Evolutionary conservation across 2,113 vertebrate genomes (phyloP), one percentile per base, ranked within the genome.

Genomic region (Chaetops frenatus): DNA sequence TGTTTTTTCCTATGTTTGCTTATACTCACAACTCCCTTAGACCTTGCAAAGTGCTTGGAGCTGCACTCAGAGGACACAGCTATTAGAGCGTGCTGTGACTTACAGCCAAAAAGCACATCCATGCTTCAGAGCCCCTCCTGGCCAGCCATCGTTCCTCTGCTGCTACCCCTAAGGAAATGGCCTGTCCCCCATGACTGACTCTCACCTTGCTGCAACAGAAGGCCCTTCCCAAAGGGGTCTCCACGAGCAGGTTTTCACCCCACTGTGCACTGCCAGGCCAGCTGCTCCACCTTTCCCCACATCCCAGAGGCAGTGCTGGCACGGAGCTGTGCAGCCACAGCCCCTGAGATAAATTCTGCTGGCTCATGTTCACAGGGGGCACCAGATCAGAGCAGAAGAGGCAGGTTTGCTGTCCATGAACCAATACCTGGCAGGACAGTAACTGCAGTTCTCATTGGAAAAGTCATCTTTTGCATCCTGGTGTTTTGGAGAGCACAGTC

Each of bases 81-180:
- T 33, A 13, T 13, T 5, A 38, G 17, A 67, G 15, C 50, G 31
- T 45, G 25, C 40, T 2, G 1, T 1, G 18, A 44, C 14, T 58
- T 31, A 53, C 12, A 61, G 15, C 19, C 38, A 31, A 19, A 48
- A 66, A 28, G 11, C n/a, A 58, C 10, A 3, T 12, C 53, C 90
- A 31, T 19, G 48, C 56, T 47, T n/a, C 71, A 48, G n/a, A 61
- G 71, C 31, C 23, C n/a, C 33, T 53, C 29, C 17, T 9, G 29
- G 27, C 14, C 56, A 76, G 48, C 35, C 35, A 22, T 2, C 3
- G 1, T 2, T 61, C 40, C n/a, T 33, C 33, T 19, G 17, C 25
- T 67, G 13, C 36, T 2, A 9, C 21, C 20, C 1, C 1, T 11
- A 31, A 67, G 1, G 1, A 25, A 22, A 42, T 1, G 4, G 2